Percentiles rank a stretch among this genome's conserved stretches.
phyloP scores from a whole-genome alignment of 2,113 vertebrate genomes.

The Microcebus tavaratra region DNA sequence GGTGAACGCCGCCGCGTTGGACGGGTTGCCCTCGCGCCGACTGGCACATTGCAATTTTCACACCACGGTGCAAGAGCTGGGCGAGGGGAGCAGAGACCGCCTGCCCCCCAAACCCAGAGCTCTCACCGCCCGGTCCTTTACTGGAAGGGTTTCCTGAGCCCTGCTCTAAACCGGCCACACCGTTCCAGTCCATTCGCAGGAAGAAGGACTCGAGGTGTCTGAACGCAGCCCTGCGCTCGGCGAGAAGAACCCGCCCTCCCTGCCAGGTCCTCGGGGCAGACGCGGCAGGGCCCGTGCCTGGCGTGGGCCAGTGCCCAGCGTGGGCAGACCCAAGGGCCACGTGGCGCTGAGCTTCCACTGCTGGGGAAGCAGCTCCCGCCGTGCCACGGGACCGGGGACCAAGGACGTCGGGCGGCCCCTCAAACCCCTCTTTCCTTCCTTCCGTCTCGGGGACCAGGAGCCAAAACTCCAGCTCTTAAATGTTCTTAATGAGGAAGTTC shows the following conservation, averaged over 20 bases:
- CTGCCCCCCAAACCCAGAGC: fast-evolving
- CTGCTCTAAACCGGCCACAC: background rate
- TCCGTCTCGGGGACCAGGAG: background rate
- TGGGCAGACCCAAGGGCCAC: too few relatives aligned
- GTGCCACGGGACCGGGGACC: fast-evolving
- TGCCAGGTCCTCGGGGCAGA: too few relatives aligned
- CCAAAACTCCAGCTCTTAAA: background rate
- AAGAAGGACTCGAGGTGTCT: fast-evolving
- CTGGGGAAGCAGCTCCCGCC: fast-evolving
- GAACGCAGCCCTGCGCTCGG: fast-evolving
- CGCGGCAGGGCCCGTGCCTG: fast-evolving
- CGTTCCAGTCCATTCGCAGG: background rate
- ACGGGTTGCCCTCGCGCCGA: too few relatives aligned
- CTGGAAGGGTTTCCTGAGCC: too few relatives aligned
- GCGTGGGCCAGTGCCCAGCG: too few relatives aligned
- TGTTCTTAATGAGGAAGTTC: conserved; percentile 22
- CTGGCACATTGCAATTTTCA: fast-evolving
- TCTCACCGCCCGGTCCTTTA: fast-evolving
- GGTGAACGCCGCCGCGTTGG: background rate
- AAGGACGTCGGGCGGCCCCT: background rate
- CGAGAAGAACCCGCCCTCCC: too few relatives aligned
- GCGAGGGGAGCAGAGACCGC: background rate
- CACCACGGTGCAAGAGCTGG: background rate
- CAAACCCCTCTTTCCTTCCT: background rate
- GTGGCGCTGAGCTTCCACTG: fast-evolving